Percentiles rank a stretch among this genome's conserved stretches.
These are phyloP conservation scores for Leptobrachium leishanense DNA, from an alignment of 2,113 vertebrate species.

Conservation along the genomic window DNA sequence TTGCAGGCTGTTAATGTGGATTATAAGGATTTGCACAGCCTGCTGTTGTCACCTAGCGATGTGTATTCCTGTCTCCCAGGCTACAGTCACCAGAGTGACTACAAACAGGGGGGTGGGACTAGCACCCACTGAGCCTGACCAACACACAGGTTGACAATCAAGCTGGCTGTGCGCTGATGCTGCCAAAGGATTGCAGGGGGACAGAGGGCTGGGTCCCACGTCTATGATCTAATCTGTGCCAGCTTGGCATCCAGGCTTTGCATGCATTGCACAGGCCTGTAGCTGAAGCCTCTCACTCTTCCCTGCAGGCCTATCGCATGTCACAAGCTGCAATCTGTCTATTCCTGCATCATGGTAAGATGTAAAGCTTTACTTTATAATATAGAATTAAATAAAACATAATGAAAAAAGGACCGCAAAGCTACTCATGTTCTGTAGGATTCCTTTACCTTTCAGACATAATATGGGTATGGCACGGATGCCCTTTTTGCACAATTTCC, in stretches of 20 bases:
- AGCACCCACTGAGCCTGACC: neutral
- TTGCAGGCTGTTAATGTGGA: neutral
- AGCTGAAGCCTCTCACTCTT: neutral
- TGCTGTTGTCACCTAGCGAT: neutral
- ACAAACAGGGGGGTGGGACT: constrained; percentile 45
- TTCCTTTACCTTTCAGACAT: too few relatives aligned
- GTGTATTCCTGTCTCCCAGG: constrained; percentile 16
- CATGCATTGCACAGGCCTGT: neutral
- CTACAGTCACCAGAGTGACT: constrained; percentile 49
- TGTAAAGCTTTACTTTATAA: neutral
- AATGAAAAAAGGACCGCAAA: too few relatives aligned
- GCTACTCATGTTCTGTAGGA: too few relatives aligned
- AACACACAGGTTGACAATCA: constrained; percentile 5
- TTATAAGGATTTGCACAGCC: neutral
- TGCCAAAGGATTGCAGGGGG: neutral
- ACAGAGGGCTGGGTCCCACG: neutral
- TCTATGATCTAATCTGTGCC: neutral
- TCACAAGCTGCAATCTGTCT: constrained; percentile 50
- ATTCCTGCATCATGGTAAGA: neutral
- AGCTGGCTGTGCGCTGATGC: neutral
- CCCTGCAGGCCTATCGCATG: constrained; percentile 36
- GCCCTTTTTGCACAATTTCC: too few relatives aligned
- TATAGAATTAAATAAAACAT: neutral
- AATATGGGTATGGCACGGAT: too few relatives aligned
- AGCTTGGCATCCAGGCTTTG: neutral